These are phyloP conservation scores for Tapirus terrestris DNA, from an alignment of 2,113 vertebrate genomes.

Conservation along the genomic window DNA sequence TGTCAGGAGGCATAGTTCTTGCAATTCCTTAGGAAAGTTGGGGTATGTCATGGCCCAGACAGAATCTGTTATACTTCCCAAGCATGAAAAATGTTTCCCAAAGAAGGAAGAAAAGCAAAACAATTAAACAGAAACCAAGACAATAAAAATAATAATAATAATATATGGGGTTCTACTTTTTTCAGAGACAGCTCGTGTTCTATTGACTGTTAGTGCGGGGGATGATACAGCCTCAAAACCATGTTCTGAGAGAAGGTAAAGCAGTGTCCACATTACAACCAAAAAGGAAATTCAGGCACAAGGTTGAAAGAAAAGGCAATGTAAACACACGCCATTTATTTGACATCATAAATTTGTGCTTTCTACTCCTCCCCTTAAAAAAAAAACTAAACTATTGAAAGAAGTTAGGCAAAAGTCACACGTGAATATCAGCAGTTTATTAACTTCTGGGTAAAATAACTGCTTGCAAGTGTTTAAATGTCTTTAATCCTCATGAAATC, in stretches of 20 bases:
- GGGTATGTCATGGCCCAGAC: constrained; percentile 72
- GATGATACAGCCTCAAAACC: background rate
- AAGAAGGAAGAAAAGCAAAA: background rate
- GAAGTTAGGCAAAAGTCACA: background rate
- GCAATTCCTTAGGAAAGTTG: constrained; percentile 77
- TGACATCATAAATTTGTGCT: background rate
- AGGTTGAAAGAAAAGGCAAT: background rate
- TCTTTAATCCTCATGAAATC: background rate
- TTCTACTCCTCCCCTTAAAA: background rate
- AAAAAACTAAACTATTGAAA: background rate
- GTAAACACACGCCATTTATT: background rate
- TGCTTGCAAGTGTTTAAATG: background rate
- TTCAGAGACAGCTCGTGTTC: background rate
- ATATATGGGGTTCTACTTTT: background rate
- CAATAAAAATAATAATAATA: background rate
- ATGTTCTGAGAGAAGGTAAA: background rate
- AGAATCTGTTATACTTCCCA: constrained; percentile 63
- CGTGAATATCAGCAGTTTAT: background rate
- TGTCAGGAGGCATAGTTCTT: constrained; percentile 72
- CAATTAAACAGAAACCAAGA: background rate
- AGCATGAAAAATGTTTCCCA: background rate
- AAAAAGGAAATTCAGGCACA: background rate
- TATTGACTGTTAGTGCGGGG: background rate
- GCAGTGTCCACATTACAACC: background rate
- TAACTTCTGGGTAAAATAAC: constrained; percentile 13